Percentiles rank a stretch among this genome's conserved stretches.
Evolutionary conservation across 2,888 invertebrate genomes (phyloP).

Genomic region (Andrena haemorrhoa): DNA sequence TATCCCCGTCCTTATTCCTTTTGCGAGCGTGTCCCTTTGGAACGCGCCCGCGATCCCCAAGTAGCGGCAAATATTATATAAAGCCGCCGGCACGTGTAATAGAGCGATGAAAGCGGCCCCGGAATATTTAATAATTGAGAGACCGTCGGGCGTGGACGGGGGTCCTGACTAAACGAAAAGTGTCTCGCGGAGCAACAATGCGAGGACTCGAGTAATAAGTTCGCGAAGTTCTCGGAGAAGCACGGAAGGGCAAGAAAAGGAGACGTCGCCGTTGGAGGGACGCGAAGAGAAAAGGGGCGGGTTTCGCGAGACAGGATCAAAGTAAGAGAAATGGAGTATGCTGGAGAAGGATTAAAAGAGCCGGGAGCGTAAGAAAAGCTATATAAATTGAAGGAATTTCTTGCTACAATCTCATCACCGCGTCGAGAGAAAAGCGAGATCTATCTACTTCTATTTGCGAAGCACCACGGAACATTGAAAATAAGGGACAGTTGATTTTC

Average conservation of each 20-base stretch:
- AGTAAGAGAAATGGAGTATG: conserved; percentile 4
- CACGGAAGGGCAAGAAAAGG: too few relatives aligned
- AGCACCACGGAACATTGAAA: background rate
- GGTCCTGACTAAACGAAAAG: conserved; percentile 10
- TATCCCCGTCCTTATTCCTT: background rate
- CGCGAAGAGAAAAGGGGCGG: background rate
- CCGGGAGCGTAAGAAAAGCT: too few relatives aligned
- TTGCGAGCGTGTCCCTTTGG: background rate
- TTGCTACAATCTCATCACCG: too few relatives aligned
- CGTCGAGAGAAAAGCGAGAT: too few relatives aligned
- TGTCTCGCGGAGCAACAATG: conserved; percentile 17
- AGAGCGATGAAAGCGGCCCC: conserved; percentile 1
- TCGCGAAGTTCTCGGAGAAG: background rate
- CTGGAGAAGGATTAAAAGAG: background rate
- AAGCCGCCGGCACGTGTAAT: conserved; percentile 2
- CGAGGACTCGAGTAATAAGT: conserved; percentile 21
- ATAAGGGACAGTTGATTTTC: background rate
- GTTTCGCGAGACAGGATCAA: conserved; percentile 4
- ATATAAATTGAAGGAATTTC: too few relatives aligned
- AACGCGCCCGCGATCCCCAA: background rate
- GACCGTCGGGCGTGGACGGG: background rate
- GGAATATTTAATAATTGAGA: conserved; percentile 26
- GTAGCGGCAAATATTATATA: background rate
- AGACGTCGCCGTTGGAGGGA: background rate
- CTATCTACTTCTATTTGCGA: too few relatives aligned